Base-by-base conservation (phyloP, 2,888 invertebrate genomes). In the Tetramorium bicarinatum region DNA sequence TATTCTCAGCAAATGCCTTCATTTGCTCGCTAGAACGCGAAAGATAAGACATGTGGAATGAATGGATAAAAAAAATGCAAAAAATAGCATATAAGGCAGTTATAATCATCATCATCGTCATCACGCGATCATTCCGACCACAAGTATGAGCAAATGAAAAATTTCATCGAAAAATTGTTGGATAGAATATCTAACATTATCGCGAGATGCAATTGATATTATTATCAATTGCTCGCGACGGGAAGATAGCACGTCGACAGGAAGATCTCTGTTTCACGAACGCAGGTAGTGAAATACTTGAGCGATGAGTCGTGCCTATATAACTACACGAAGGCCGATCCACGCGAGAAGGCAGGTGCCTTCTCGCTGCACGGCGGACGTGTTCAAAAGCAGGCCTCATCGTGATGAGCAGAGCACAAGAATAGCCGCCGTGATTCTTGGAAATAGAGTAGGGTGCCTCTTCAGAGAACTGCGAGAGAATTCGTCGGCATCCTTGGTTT, bases 271-370 rank as follows among this genome's bases (percentile, higher is more conserved):
- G 56, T 59, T 72, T 52, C 59, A 59, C 2, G 59, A 25, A 59
- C 34, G 47, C 67, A 69, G 72, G 52, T 61, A 75, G 69, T 59
- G 80, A 82, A 90, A 92, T 92, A 83, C 89, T 88, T 84, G 80
- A 88, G 67, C 89, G 88, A 89, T 92, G 92, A 92, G 82, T 88
- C 89, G 86, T 66, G 41, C 49, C 77, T 21, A 38, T 74, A 74
- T 80, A 87, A 81, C 77, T 81, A 87, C 67, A 80, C 82, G 90
- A 91, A 90, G 90, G 90, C 80, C 87, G 59, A 69, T 61, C 61
- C n/a, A 44, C 47, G 62, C 59, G 66, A 61, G 44, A 74, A 83
- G 84, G 85, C 90, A 91, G 91, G 89, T 91, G 90, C 83, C 76
- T 80, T 74, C 85, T 83, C 69, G 61, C 82, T 69, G 69, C 64